Evolutionary conservation across 2,888 invertebrate species (phyloP), one percentile per base, ranked within the genome.

Genomic region (Tachina lurida): DNA sequence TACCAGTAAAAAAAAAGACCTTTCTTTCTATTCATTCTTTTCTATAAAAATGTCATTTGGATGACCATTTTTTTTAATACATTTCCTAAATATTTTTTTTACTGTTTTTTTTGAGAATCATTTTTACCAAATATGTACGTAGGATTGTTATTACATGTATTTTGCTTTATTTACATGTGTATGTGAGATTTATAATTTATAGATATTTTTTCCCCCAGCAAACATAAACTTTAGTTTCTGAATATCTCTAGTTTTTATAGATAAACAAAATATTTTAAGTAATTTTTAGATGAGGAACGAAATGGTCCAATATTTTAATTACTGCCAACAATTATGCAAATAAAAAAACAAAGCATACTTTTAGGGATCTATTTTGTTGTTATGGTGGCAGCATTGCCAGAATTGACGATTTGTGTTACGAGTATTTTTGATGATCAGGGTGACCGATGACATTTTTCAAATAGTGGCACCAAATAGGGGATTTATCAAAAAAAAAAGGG

Each of bases 41-140:
- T 49, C 78, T 43, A 79, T 75, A 54, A 71, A 84, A 84, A 71
- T 75, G 79, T 76, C 79, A 70, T 75, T 70, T 79, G 60, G 31
- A 31, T 65, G 70, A 19, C 58, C 74, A 75, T 12, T 65, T 63
- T 65, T 63, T 22, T 54, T 67, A 68, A 65, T 70, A 43, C 56
- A 49, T 63, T 76, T 52, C 47, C 58, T 67, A 39, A 45, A 17
- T 31, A 67, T 54, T 43, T 41, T 43, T 41, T 74, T 41, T 15
- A 15, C 12, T 15, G 1, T 56, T 70, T 19, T 60, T 52, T 3
- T 67, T 47, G 12, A 7, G 22, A 22, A 3, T 31, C 19, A 58
- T 67, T 19, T 19, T 43, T 67, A 19, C 31, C 17, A 73, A 49
- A 39, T 17, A 31, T 31, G 31, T 31, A 7, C 31, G 7, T 31